These are phyloP conservation scores for Beris morrisii DNA, from an alignment of 2,888 invertebrate species.

Conservation along the genomic window DNA sequence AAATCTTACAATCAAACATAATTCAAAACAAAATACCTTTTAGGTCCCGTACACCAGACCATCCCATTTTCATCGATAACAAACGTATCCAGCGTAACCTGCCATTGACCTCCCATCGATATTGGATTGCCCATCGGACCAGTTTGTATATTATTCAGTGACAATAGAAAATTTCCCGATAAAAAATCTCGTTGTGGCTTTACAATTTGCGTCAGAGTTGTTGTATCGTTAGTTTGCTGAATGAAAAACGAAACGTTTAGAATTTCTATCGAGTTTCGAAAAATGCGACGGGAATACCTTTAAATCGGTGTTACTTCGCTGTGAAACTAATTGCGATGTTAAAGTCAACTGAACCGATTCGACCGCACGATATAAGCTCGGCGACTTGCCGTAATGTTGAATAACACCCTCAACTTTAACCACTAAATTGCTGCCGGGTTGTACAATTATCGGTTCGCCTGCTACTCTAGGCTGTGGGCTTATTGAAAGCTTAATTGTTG, in stretches of 20 bases:
- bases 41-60: constrained; percentile 89
- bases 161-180: constrained; percentile 84
- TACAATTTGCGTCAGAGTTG: constrained; percentile 76
- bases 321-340: constrained; percentile 64
- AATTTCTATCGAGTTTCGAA: not conserved
- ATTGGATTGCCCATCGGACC: constrained; percentile 44
- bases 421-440: constrained; percentile 81
- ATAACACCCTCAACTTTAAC: constrained; percentile 94
- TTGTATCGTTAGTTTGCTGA: constrained; percentile 49
- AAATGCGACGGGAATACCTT: constrained; percentile 10
- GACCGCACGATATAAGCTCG: constrained; percentile 71
- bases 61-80: constrained; percentile 82
- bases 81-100: constrained; percentile 80
- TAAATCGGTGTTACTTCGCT: constrained; percentile 45
- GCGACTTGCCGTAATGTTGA: constrained; percentile 66
- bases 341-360: constrained; percentile 72
- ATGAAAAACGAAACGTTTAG: not conserved
- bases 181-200: constrained; percentile 93
- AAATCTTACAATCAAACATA: constrained; percentile 6
- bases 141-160: constrained; percentile 39
- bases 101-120: constrained; percentile 67
- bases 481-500: constrained; percentile 77
- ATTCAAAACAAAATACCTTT: constrained; percentile 59
- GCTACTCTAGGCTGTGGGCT: constrained; percentile 77
- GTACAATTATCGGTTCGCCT: constrained; percentile 82